phyloP scores from a whole-genome alignment of 2,113 vertebrate species.

The Sylvilagus bachmani region DNA sequence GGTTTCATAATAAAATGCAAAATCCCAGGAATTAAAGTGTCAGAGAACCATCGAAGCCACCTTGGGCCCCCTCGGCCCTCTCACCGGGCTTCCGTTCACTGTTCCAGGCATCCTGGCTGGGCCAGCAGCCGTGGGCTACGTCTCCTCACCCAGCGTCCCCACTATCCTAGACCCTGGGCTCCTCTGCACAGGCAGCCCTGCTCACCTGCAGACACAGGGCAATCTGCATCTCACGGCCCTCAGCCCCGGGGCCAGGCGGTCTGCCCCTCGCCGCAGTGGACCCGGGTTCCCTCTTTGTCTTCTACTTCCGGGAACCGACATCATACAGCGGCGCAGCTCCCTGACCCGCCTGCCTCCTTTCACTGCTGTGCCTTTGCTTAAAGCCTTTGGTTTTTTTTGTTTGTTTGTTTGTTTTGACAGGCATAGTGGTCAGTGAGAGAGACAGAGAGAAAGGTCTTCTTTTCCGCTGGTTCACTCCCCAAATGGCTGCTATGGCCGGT shows the following conservation, averaged over 20 bases:
- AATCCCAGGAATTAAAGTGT: not conserved
- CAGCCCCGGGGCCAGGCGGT: not conserved
- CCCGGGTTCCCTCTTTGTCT: no score
- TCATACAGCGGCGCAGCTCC: not conserved
- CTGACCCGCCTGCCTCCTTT: not conserved
- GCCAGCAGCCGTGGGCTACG: no score
- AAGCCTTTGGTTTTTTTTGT: no score
- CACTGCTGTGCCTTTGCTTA: not conserved
- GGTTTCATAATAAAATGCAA: not conserved
- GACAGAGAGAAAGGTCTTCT: no score
- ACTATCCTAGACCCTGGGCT: not conserved
- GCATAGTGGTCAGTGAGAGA: no score
- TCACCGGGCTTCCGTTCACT: no score
- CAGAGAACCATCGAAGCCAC: not conserved
- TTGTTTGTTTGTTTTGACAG: no score
- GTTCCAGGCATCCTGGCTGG: no score
- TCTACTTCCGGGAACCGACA: not conserved
- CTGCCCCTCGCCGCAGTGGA: not conserved
- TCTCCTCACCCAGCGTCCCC: accelerated
- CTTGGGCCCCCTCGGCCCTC: no score
- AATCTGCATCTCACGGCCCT: no score
- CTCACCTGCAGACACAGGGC: not conserved
- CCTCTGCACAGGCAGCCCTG: not conserved
- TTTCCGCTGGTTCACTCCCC: no score
- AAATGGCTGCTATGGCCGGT: no score